Evolutionary conservation across 1,140 invertebrate genomes (phyloP).

Genomic region (Chymomyza costata): DNA sequence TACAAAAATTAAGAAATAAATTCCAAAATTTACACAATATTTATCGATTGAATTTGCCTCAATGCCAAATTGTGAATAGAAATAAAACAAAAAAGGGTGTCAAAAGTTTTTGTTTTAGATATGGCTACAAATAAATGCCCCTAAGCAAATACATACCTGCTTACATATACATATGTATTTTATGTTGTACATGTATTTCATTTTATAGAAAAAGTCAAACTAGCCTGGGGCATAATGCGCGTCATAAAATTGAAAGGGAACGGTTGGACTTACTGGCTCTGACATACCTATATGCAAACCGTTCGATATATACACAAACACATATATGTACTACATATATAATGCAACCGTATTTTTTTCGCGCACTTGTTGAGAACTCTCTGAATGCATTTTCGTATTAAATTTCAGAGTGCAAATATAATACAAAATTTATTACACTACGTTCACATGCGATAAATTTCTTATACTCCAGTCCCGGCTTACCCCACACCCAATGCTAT

Average conservation of each 20-base stretch:
- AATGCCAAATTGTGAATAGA: slow-evolving; percentile 12
- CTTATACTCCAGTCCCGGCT: slow-evolving; percentile 4
- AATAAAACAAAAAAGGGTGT: too few relatives aligned
- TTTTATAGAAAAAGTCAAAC: too few relatives aligned
- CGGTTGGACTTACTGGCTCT: too few relatives aligned
- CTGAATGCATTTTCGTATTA: slow-evolving; percentile 63
- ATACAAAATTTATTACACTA: slow-evolving; percentile 40
- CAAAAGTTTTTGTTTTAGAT: too few relatives aligned
- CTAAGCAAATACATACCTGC: neutral
- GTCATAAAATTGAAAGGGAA: too few relatives aligned
- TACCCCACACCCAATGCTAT: slow-evolving; percentile 2
- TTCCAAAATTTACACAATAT: slow-evolving; percentile 2
- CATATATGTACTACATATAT: too few relatives aligned
- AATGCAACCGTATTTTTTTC: too few relatives aligned
- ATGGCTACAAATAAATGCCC: slow-evolving; percentile 6
- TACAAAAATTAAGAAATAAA: slow-evolving; percentile 3
- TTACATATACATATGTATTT: slow-evolving; percentile 3
- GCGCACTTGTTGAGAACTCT: slow-evolving; percentile 61
- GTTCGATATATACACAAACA: too few relatives aligned
- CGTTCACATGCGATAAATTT: slow-evolving; percentile 26
- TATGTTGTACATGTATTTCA: too few relatives aligned
- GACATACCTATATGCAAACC: too few relatives aligned
- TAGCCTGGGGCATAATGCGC: too few relatives aligned
- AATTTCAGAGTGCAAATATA: slow-evolving; percentile 37
- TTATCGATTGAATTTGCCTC: too few relatives aligned